phyloP scores from a whole-genome alignment of 92 coral and sea anemone genomes.

The Epizoanthus rinbou region DNA sequence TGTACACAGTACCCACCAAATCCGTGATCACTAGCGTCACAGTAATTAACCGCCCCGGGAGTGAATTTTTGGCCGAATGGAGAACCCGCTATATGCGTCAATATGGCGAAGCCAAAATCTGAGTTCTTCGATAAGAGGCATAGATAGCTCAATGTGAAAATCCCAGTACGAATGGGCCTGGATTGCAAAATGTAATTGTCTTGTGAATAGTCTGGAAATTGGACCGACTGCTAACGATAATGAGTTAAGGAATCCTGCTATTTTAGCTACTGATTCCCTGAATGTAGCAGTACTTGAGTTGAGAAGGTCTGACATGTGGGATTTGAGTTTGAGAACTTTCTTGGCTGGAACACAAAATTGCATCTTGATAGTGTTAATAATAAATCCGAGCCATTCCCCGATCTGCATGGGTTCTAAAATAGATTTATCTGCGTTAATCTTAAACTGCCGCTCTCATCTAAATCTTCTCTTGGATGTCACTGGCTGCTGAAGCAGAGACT shows the following conservation, averaged over 20 bases:
- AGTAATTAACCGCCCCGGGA: background rate
- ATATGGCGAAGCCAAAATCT: conserved; percentile 26
- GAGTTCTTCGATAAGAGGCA: no score
- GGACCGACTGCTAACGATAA: conserved; percentile 23
- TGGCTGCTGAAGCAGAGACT: background rate
- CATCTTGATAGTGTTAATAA: conserved; percentile 40
- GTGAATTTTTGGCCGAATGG: conserved; percentile 3
- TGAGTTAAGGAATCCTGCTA: conserved; percentile 37
- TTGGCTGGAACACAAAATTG: conserved; percentile 41
- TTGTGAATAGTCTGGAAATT: conserved; percentile 6
- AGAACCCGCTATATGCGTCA: conserved; percentile 8
- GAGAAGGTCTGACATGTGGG: no score
- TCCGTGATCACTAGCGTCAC: conserved; percentile 31
- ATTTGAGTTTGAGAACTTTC: no score
- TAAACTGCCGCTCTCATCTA: conserved; percentile 12
- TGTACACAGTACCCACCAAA: conserved; percentile 43
- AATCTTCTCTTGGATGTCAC: conserved; percentile 12
- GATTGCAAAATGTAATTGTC: conserved; percentile 27
- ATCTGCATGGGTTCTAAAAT: conserved; percentile 48
- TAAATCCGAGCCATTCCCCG: conserved; percentile 55
- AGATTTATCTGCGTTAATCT: conserved; percentile 31
- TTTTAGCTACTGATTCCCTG: conserved; percentile 2
- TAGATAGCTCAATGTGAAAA: no score
- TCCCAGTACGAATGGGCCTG: background rate
- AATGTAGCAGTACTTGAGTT: conserved; percentile 5